A percentile compares a stretch with the other conserved stretches of the same genome.
Conservation (phyloP, 2,797 vertebrate species). For the Lepidocolaptes lacrymiger region DNA sequence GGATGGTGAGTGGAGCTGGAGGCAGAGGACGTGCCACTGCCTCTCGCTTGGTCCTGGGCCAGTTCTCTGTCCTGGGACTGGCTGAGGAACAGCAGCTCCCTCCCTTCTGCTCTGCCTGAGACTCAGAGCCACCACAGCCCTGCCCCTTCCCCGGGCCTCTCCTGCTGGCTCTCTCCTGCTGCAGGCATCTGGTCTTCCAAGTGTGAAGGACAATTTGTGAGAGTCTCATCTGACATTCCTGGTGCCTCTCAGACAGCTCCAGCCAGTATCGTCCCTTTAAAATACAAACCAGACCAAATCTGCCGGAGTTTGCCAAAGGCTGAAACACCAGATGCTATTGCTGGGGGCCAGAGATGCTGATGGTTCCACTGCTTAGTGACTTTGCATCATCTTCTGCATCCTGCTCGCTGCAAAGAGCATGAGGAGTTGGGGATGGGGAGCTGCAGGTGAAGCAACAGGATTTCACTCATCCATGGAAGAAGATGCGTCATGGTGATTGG, state of each 20-base stretch:
- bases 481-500: background rate
- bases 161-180: conserved; percentile 11
- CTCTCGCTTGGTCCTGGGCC: background rate
- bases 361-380: background rate
- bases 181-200: conserved; percentile 17
- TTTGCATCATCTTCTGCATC: background rate
- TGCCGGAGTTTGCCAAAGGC: background rate
- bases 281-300: background rate
- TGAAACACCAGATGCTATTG: background rate
- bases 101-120: background rate
- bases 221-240: background rate
- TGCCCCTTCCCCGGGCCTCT: conserved; percentile 13
- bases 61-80: background rate
- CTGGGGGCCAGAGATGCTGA: background rate
- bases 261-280: background rate
- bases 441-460: background rate
- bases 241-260: background rate
- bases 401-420: fast-evolving
- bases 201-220: background rate
- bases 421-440: background rate
- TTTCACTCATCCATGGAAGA: background rate
- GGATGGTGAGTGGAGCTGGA: background rate
- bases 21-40: background rate
- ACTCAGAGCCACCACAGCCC: background rate
- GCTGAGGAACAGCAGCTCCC: background rate